Conservation (phyloP, 1,140 invertebrate genomes). For the Drosophila ambigua region DNA sequence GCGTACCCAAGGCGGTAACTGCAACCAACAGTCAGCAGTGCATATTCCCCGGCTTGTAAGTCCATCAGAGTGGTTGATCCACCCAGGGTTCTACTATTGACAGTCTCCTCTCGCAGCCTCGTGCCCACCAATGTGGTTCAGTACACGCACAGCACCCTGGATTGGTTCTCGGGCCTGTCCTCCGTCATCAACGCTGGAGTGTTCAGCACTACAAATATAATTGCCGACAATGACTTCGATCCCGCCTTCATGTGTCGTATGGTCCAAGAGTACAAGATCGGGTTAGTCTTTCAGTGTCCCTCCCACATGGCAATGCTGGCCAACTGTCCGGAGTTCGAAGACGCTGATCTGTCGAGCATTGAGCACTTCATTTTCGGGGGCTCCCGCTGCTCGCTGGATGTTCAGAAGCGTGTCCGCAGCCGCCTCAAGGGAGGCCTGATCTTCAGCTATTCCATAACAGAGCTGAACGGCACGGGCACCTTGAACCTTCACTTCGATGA, state of each 20-base stretch:
- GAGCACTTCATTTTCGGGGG: conserved; percentile 36
- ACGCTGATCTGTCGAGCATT: conserved; percentile 30
- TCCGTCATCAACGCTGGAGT: conserved; percentile 33
- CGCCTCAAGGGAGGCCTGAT: conserved; percentile 17
- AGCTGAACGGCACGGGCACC: conserved; percentile 20
- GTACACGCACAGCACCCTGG: conserved; percentile 43
- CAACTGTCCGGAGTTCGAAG: conserved; percentile 24
- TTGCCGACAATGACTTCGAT: conserved; percentile 40
- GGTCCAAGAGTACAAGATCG: conserved; percentile 40
- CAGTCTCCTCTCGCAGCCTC: conserved; percentile 4
- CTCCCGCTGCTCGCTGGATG: conserved; percentile 21
- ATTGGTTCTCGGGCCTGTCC: conserved; percentile 53
- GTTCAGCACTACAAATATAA: conserved; percentile 45
- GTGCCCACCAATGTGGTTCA: conserved; percentile 44
- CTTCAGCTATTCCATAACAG: conserved; percentile 47
- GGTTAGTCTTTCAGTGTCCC: conserved; percentile 31
- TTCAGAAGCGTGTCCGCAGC: conserved; percentile 29
- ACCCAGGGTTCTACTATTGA: too few species aligned
- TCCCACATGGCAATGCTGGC: conserved; percentile 34
- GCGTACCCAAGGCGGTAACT: conserved; percentile 91
- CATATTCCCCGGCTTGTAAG: conserved; percentile 17
- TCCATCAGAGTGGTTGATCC: conserved; percentile 4
- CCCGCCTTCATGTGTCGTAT: conserved; percentile 17
- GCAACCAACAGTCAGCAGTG: conserved; percentile 85
- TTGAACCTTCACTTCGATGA: conserved; percentile 32